These are phyloP conservation scores for Ptyas mucosa DNA, from an alignment of 2,113 vertebrate genomes.

Conservation along the genomic window DNA sequence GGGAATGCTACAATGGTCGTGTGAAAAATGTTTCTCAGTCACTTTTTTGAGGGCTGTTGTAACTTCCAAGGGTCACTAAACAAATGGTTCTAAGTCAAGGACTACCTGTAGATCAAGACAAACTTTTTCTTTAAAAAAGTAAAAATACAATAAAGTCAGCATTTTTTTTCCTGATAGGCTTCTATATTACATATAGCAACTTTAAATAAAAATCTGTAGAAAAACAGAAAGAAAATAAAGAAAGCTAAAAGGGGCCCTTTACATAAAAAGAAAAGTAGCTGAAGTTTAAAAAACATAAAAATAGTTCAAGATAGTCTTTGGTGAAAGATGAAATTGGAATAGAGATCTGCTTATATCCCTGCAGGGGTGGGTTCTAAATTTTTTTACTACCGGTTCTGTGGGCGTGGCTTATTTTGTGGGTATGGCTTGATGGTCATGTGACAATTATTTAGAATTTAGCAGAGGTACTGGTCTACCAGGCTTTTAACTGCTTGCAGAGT, in stretches of 20 bases:
- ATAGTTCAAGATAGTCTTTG: not conserved
- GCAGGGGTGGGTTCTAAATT: too few relatives aligned
- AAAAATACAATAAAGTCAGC: not conserved
- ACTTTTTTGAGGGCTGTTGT: not conserved
- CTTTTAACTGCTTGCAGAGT: too few relatives aligned
- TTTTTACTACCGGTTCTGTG: too few relatives aligned
- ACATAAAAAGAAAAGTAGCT: not conserved
- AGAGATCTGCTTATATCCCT: not conserved
- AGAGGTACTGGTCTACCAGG: too few relatives aligned
- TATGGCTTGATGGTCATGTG: too few relatives aligned
- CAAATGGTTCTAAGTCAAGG: not conserved
- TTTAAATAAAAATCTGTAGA: not conserved
- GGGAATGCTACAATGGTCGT: not conserved
- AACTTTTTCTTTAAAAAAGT: not conserved
- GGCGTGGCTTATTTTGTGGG: too few relatives aligned
- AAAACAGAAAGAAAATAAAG: not conserved
- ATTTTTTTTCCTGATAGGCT: not conserved
- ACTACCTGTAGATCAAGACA: not conserved
- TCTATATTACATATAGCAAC: not conserved
- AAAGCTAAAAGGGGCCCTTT: not conserved
- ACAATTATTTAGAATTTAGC: too few relatives aligned
- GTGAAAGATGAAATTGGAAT: not conserved
- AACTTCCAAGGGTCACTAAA: not conserved
- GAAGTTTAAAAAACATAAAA: not conserved
- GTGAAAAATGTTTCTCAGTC: not conserved